Evolutionary conservation across 2,888 invertebrate species (phyloP).

Genomic region (Heliothis peltigera): DNA sequence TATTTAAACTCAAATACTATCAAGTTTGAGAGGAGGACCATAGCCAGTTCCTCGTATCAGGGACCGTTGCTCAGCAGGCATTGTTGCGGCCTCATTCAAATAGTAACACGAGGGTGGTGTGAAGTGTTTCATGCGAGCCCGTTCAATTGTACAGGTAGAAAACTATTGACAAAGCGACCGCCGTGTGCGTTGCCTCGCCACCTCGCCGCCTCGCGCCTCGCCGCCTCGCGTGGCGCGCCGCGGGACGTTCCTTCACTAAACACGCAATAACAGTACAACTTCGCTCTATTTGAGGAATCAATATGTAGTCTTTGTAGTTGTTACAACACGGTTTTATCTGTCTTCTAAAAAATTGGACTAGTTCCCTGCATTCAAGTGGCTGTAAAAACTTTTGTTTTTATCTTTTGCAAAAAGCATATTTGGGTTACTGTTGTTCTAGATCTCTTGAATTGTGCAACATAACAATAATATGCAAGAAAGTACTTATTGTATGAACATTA

Average conservation of each 20-base stretch:
- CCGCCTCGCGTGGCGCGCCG: constrained; percentile 15
- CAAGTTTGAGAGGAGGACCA: constrained; percentile 46
- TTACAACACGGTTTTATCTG: constrained; percentile 33
- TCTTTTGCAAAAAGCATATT: constrained; percentile 20
- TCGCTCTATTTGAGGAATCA: constrained; percentile 59
- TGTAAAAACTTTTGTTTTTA: constrained; percentile 27
- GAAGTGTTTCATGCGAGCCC: constrained; percentile 53
- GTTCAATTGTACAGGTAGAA: constrained; percentile 63
- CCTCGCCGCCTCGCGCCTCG: constrained; percentile 35
- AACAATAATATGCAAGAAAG: constrained; percentile 7
- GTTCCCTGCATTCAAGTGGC: constrained; percentile 13
- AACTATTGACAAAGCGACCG: constrained; percentile 61
- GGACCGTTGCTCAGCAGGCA: constrained; percentile 47
- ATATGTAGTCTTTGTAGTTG: constrained; percentile 44
- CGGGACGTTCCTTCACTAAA: constrained; percentile 55
- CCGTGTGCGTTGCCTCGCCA: constrained; percentile 31
- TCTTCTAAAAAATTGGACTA: constrained; percentile 32
- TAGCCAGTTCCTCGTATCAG: constrained; percentile 55
- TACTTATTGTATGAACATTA: constrained; percentile 21
- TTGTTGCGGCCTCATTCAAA: constrained; percentile 60
- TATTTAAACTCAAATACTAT: constrained; percentile 41
- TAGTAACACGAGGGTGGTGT: constrained; percentile 58
- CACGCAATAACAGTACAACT: constrained; percentile 54
- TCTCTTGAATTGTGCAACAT: constrained; percentile 5
- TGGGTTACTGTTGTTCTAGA: constrained; percentile 9